These are phyloP conservation scores for Odontomachus brunneus DNA, from an alignment of 1,140 invertebrate species.

Conservation along the genomic window DNA sequence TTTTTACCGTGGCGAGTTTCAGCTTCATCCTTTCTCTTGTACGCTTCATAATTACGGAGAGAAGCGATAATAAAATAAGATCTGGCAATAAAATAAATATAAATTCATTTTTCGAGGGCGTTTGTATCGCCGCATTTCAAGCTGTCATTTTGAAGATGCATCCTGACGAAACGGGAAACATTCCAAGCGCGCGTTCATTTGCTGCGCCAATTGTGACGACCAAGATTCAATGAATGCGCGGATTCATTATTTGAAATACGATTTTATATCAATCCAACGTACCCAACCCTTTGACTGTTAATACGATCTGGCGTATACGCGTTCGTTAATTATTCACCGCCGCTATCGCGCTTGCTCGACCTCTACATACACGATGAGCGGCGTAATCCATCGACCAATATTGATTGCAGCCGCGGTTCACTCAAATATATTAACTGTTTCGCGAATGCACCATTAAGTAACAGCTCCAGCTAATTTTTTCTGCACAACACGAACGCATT, in stretches of 20 bases:
- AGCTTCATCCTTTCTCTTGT: not conserved
- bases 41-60: too few relatives aligned
- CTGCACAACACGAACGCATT: not conserved
- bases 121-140: too few relatives aligned
- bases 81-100: too few relatives aligned
- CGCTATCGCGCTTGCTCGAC: conserved; percentile 4
- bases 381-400: conserved; percentile 47
- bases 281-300: conserved; percentile 25
- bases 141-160: not conserved
- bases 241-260: conserved; percentile 34
- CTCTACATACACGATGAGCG: conserved; percentile 25
- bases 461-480: conserved; percentile 9
- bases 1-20: not conserved
- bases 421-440: conserved; percentile 32
- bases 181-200: not conserved
- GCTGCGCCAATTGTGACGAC: conserved; percentile 1
- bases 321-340: conserved; percentile 50
- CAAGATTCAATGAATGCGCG: not conserved
- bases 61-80: too few relatives aligned
- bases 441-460: conserved; percentile 18
- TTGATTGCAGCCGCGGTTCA: conserved; percentile 34
- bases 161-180: not conserved
- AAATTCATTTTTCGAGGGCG: too few relatives aligned
- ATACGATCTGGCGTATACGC: conserved; percentile 17
- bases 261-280: conserved; percentile 33